These are phyloP conservation scores for Amblyopsis hoosieri DNA, from an alignment of 2,797 vertebrate genomes.

Conservation along the genomic window DNA sequence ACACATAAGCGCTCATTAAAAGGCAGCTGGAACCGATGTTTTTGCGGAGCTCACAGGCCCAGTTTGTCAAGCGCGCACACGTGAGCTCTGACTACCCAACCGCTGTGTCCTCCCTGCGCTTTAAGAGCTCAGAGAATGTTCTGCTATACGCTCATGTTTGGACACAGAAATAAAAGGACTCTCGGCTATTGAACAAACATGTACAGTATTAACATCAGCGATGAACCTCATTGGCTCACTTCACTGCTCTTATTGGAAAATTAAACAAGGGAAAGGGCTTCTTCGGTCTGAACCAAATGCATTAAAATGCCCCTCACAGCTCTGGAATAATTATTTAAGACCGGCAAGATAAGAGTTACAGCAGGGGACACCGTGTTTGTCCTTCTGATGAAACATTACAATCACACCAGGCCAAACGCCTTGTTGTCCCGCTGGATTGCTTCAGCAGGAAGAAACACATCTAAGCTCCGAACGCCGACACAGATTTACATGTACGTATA, in stretches of 20 bases:
- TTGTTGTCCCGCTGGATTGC: slow-evolving; percentile 75
- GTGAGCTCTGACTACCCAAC: slow-evolving; percentile 46
- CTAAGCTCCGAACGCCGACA: slow-evolving; percentile 53
- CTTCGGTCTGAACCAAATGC: slow-evolving; percentile 2
- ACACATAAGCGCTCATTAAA: slow-evolving; percentile 81
- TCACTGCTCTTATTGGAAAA: background rate
- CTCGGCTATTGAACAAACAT: too few relatives aligned
- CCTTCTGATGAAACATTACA: slow-evolving; percentile 4
- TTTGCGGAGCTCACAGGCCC: slow-evolving; percentile 59
- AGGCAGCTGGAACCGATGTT: slow-evolving; percentile 66
- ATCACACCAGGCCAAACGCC: slow-evolving; percentile 68
- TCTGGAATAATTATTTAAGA: slow-evolving; percentile 1
- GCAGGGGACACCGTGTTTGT: slow-evolving; percentile 1
- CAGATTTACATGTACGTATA: slow-evolving; percentile 84
- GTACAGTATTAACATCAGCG: too few relatives aligned
- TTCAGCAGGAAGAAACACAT: slow-evolving; percentile 78
- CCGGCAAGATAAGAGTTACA: background rate
- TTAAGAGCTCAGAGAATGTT: slow-evolving; percentile 24
- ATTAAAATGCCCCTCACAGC: slow-evolving; percentile 1
- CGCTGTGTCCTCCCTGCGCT: slow-evolving; percentile 61
- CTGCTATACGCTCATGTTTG: slow-evolving; percentile 21
- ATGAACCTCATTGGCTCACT: slow-evolving; percentile 1
- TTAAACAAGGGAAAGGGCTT: background rate
- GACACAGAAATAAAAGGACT: background rate
- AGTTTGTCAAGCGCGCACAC: slow-evolving; percentile 74